Evolutionary conservation across 2,797 vertebrate species (phyloP), one percentile per base, ranked within the genome.

Genomic region (Argyrosomus regius): DNA sequence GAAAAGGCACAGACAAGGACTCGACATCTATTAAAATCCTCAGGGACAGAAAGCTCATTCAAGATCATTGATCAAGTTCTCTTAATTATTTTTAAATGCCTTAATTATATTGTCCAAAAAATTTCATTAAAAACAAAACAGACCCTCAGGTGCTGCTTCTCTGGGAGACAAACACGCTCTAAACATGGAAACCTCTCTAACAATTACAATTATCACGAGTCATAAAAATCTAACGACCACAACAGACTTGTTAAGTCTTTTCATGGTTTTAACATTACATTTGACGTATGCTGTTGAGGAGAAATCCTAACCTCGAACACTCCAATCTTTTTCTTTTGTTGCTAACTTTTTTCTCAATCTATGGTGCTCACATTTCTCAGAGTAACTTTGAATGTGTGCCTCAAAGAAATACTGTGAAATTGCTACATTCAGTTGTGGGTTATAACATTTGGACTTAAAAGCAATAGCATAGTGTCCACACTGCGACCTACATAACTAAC

Each of bases 1-100:
- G 80, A 81, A 91, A 82, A 90, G 75, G 50, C 75, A 59, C 58
- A 86, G 80, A 79, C 83, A 77, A 84, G 80, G 76, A 64, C 82
- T 82, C 79, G 81, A 78, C 76, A 78, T 85, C 72, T 75, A 72
- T 83, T 87, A 73, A 74, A 82, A 67, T 88, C 63, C 39, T 59
- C 58, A 53, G 72, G 70, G 87, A 73, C 63, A 76, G 58, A 77
- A 53, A 80, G 69, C 61, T 70, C 56, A 72, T 78, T 87, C 65
- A 72, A 72, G 49, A 43, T 54, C 52, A 61, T 79, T 83, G 72
- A 87, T 87, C 68, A 82, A 60, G 48, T 60, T 62, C 60, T 71
- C 52, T 53, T 82, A 71, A 89, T 81, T 81, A 72, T 87, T 75
- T 39, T 69, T 52, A 71, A 85, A 87, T 22, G 77, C 76, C 74